Evolutionary conservation across 2,113 vertebrate species (phyloP).

Genomic region (Cyprinodon tularosa): DNA sequence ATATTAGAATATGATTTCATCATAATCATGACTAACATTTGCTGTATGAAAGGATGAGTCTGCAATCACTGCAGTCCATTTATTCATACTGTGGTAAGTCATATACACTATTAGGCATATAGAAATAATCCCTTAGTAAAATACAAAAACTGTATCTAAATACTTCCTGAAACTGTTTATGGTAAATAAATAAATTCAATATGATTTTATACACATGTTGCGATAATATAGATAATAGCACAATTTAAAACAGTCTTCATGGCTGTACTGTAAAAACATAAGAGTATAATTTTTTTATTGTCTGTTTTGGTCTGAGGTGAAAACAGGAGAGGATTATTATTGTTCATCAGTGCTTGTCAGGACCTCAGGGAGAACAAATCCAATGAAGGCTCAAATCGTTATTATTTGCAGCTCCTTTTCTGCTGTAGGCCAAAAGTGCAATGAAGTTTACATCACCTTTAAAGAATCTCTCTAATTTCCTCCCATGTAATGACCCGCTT

Average conservation of each 20-base stretch:
- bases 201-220: background rate
- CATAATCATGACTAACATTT: too few species aligned
- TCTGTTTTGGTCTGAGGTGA: background rate
- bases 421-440: background rate
- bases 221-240: background rate
- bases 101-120: too few species aligned
- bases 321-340: constrained; percentile 20
- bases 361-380: constrained; percentile 5
- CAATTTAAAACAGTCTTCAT: background rate
- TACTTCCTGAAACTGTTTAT: background rate
- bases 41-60: too few species aligned
- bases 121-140: too few species aligned
- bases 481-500: constrained; percentile 24
- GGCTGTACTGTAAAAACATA: background rate
- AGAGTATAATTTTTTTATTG: background rate
- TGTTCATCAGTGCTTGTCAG: constrained; percentile 8
- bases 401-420: constrained; percentile 31
- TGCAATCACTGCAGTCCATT: too few species aligned
- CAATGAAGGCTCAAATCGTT: constrained; percentile 9
- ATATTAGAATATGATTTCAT: too few species aligned
- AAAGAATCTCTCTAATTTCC: background rate
- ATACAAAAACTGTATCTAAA: background rate
- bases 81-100: too few species aligned
- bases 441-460: constrained; percentile 12
- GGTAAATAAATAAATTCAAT: background rate